Percentiles rank a stretch among this genome's conserved stretches.
Conservation (phyloP, 2,888 invertebrate species). For the Ptychoptera contaminata region DNA sequence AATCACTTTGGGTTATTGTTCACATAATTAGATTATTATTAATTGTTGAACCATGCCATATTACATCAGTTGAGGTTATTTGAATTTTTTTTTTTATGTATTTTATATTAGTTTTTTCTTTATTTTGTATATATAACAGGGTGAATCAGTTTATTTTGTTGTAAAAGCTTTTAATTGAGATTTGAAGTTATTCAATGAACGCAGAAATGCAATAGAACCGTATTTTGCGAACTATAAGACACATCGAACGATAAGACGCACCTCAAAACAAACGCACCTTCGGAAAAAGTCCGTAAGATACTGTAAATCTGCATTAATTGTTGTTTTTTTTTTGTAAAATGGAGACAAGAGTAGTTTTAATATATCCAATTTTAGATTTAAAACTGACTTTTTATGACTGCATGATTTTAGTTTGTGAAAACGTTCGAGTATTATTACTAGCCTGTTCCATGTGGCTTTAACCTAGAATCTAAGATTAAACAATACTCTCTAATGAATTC, state of each 20-base stretch:
- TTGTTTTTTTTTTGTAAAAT: no score
- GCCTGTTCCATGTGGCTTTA: background rate
- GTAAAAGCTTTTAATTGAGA: background rate
- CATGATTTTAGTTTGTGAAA: background rate
- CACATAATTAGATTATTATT: constrained; percentile 33
- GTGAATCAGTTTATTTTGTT: no score
- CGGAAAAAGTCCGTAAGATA: no score
- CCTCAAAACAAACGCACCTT: no score
- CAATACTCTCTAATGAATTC: background rate
- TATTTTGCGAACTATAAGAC: no score
- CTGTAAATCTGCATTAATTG: no score
- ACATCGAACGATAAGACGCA: no score
- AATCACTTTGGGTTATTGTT: constrained; percentile 34
- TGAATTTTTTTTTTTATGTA: background rate
- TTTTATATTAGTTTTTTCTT: background rate
- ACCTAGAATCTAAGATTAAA: background rate
- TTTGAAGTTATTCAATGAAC: background rate
- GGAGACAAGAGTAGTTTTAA: no score
- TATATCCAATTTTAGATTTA: no score
- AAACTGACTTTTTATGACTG: no score
- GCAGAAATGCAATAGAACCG: no score
- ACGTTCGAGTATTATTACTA: background rate
- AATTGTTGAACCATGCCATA: constrained; percentile 38
- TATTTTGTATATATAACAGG: no score
- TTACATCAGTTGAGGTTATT: constrained; percentile 28